These are phyloP conservation scores for Caenorhabditis japonica DNA, from an alignment of 2,888 invertebrate species.

Conservation along the genomic window DNA sequence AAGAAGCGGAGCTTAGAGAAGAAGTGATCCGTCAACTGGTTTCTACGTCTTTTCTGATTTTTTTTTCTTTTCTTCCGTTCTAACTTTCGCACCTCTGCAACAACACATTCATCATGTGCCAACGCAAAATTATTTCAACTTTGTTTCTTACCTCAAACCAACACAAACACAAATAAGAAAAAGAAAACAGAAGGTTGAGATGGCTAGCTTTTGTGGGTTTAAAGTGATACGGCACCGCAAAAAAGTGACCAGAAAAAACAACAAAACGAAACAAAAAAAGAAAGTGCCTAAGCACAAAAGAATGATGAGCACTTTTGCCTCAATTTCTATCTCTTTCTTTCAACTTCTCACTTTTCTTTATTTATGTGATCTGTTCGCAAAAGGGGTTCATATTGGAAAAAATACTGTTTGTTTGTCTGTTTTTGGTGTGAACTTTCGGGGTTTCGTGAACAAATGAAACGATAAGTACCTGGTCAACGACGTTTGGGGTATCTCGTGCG, in stretches of 20 bases:
- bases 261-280: conserved; percentile 10
- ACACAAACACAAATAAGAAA: conserved; percentile 21
- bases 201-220: conserved; percentile 7
- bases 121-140: conserved; percentile 27
- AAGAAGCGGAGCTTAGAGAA: conserved; percentile 7
- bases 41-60: conserved; percentile 13
- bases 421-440: conserved; percentile 50
- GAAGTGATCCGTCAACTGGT: conserved; percentile 29
- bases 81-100: conserved; percentile 33
- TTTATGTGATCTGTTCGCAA: conserved; percentile 40
- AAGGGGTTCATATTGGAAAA: conserved; percentile 25
- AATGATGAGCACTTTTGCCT: conserved; percentile 20
- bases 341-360: conserved; percentile 12
- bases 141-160: not conserved
- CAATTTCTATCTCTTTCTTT: conserved; percentile 18
- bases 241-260: conserved; percentile 31
- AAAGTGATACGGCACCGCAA: conserved; percentile 5
- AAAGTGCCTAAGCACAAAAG: conserved; percentile 11
- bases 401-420: conserved; percentile 49
- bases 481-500: conserved; percentile 8
- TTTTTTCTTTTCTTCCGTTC: too few relatives aligned
- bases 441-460: conserved; percentile 48
- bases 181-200: conserved; percentile 13
- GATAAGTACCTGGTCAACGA: conserved; percentile 45
- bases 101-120: conserved; percentile 39